These are phyloP conservation scores for Morone saxatilis DNA, from an alignment of 2,113 vertebrate species.

Conservation along the genomic window DNA sequence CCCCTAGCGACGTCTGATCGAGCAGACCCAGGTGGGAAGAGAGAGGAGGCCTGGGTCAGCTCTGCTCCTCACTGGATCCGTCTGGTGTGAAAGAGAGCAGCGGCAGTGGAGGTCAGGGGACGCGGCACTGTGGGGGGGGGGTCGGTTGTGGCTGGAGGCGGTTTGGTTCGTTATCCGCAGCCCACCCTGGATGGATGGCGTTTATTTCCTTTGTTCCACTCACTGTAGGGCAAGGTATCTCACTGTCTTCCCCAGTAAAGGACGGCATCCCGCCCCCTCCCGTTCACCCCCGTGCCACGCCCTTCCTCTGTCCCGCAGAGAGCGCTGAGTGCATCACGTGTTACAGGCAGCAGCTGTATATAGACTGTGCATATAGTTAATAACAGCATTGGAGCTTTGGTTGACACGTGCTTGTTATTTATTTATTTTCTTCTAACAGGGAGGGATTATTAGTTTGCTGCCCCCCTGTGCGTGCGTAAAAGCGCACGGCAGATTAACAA, in stretches of 20 bases:
- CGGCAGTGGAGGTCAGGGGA: slow-evolving; percentile 30
- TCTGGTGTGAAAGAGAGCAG: slow-evolving; percentile 58
- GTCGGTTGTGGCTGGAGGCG: slow-evolving; percentile 24
- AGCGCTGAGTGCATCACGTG: slow-evolving; percentile 54
- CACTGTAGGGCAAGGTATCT: slow-evolving; percentile 51
- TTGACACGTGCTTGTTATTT: slow-evolving; percentile 55
- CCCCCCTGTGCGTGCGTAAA: slow-evolving; percentile 41
- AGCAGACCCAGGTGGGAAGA: slow-evolving; percentile 66
- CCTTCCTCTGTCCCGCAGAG: slow-evolving; percentile 70
- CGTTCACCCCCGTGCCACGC: slow-evolving; percentile 68
- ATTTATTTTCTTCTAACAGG: slow-evolving; percentile 29
- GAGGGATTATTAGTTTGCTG: slow-evolving; percentile 48
- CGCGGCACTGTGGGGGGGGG: slow-evolving; percentile 29
- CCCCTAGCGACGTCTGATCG: slow-evolving; percentile 95
- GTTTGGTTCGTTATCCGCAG: slow-evolving; percentile 43
- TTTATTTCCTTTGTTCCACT: slow-evolving; percentile 53
- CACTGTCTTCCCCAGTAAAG: slow-evolving; percentile 69
- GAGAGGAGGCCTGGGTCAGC: slow-evolving; percentile 66
- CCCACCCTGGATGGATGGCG: slow-evolving; percentile 37
- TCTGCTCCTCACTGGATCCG: slow-evolving; percentile 64
- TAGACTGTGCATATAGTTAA: slow-evolving; percentile 66
- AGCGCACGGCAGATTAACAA: slow-evolving; percentile 22
- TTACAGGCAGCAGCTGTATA: slow-evolving; percentile 68
- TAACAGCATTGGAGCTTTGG: slow-evolving; percentile 54
- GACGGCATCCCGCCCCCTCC: slow-evolving; percentile 41